These are phyloP conservation scores for Keiferia lycopersicella DNA, from an alignment of 2,888 invertebrate species.

Conservation along the genomic window DNA sequence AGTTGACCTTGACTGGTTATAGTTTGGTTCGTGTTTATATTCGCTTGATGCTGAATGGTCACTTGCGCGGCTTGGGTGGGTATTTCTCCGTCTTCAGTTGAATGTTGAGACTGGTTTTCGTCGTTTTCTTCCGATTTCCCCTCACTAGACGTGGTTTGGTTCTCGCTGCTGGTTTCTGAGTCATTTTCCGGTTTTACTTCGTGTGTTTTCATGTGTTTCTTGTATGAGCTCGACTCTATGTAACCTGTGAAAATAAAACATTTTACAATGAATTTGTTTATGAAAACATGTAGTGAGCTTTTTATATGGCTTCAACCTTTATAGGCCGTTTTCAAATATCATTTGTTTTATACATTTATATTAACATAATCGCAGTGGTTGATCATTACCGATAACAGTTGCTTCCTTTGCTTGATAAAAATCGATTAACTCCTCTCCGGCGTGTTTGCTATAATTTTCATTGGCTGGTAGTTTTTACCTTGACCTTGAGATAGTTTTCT, in stretches of 20 bases:
- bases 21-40: not conserved
- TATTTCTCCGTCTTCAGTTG: constrained; percentile 25
- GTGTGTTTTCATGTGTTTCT: constrained; percentile 72
- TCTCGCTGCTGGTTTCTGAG: constrained; percentile 44
- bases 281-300: not conserved
- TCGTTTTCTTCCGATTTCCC: constrained; percentile 26
- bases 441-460: not conserved
- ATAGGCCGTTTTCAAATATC: no score
- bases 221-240: constrained; percentile 67
- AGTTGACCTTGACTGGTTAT: not conserved
- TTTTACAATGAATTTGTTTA: not conserved
- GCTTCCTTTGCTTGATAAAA: no score
- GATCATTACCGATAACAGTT: no score
- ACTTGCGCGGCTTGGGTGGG: not conserved
- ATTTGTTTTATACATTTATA: no score
- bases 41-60: not conserved
- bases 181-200: constrained; percentile 52
- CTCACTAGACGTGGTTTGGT: constrained; percentile 26
- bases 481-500: not conserved
- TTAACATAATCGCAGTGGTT: no score
- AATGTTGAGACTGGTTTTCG: constrained; percentile 12
- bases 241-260: constrained; percentile 50
- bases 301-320: no score
- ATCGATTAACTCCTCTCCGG: no score
- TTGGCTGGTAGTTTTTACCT: not conserved